phyloP scores from a whole-genome alignment of 2,888 invertebrate genomes.

The Seladonia tumulorum region DNA sequence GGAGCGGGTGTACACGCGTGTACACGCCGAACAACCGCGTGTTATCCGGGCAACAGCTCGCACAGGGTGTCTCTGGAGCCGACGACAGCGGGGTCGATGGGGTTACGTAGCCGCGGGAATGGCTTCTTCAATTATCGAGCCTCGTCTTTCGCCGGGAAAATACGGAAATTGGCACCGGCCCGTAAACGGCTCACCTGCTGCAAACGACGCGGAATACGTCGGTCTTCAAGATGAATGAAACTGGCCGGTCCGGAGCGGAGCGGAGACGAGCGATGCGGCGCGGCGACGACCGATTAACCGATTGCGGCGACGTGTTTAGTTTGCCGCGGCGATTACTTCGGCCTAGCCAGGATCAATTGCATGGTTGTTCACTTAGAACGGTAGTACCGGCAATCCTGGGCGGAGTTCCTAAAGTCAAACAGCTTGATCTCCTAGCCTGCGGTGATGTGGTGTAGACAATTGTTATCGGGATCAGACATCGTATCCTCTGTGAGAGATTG shows the following conservation, averaged over 20 bases:
- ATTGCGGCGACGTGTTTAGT: not conserved
- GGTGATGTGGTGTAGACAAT: too few relatives aligned
- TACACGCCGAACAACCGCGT: slow-evolving; percentile 52
- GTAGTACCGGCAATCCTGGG: not conserved
- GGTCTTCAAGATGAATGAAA: slow-evolving; percentile 9
- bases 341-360: not conserved
- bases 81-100: slow-evolving; percentile 55
- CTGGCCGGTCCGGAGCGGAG: too few relatives aligned
- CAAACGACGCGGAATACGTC: slow-evolving; percentile 18
- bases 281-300: too few relatives aligned
- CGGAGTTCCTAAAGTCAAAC: not conserved
- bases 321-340: not conserved
- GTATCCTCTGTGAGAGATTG: too few relatives aligned
- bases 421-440: too few relatives aligned
- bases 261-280: too few relatives aligned
- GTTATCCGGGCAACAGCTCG: slow-evolving; percentile 46
- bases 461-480: too few relatives aligned
- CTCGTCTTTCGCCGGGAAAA: slow-evolving; percentile 44
- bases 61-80: slow-evolving; percentile 65
- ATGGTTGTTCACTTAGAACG: not conserved
- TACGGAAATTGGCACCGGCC: slow-evolving; percentile 45
- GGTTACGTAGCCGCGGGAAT: slow-evolving; percentile 46
- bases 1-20: slow-evolving; percentile 44
- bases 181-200: slow-evolving; percentile 2
- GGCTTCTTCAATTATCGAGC: slow-evolving; percentile 51